Conservation (phyloP, 2,113 vertebrate genomes). For the Lanius collurio region DNA sequence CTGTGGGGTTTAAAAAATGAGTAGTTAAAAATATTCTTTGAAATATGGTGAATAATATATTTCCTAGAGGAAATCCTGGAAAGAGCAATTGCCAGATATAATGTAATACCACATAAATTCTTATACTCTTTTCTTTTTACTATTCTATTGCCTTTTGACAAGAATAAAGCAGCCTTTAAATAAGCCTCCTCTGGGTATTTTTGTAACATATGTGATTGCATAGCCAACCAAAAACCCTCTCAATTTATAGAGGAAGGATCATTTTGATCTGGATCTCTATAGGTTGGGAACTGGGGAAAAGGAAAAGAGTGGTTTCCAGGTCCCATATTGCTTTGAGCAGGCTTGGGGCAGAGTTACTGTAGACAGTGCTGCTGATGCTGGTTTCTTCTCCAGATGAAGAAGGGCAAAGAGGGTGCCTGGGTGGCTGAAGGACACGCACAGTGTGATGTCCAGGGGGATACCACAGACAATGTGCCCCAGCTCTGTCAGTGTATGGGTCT, state of each 20-base stretch:
- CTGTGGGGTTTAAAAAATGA: neutral
- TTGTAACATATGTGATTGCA: neutral
- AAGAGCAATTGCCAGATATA: neutral
- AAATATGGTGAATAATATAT: neutral
- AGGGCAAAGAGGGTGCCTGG: neutral
- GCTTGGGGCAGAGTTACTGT: neutral
- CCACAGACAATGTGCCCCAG: neutral
- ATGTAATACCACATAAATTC: neutral
- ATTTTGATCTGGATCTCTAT: neutral
- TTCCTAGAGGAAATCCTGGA: neutral
- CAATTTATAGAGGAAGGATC: neutral
- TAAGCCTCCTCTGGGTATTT: neutral
- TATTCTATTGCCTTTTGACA: neutral
- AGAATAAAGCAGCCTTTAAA: neutral
- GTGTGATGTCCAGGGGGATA: neutral
- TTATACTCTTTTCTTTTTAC: neutral
- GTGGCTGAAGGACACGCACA: neutral
- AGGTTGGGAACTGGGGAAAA: neutral
- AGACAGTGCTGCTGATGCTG: neutral
- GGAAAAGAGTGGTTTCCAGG: neutral
- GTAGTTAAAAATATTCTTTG: neutral
- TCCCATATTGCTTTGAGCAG: accelerated
- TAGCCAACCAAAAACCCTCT: neutral
- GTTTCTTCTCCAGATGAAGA: neutral
- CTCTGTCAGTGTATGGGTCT: accelerated